These are phyloP conservation scores for Cherax destructor DNA, from an alignment of 1,140 invertebrate species.

Conservation along the genomic window DNA sequence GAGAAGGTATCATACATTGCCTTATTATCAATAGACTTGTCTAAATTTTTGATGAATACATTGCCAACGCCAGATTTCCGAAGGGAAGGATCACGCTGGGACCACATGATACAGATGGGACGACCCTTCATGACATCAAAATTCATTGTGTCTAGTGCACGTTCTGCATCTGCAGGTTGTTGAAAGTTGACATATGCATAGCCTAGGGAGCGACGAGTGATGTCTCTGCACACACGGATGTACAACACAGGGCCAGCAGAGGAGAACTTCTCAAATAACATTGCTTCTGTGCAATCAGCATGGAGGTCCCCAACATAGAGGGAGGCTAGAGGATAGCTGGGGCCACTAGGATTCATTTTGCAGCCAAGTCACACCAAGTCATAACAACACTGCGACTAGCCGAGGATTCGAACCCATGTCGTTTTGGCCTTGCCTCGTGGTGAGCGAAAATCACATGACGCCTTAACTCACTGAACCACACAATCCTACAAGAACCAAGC, in stretches of 20 bases:
- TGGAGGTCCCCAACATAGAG: slow-evolving; percentile 99
- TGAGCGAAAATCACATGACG: no score
- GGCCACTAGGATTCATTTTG: slow-evolving; percentile 68
- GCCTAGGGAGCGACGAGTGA: slow-evolving; percentile 96
- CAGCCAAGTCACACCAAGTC: slow-evolving; percentile 75
- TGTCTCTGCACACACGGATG: slow-evolving; percentile 98
- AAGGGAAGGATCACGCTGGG: slow-evolving; percentile 98
- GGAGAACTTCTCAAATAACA: slow-evolving; percentile 99
- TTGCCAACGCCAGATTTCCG: slow-evolving; percentile 99
- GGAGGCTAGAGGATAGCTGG: slow-evolving; percentile 96
- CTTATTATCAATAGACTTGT: slow-evolving; percentile 99
- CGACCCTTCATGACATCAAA: slow-evolving; percentile 98
- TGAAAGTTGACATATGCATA: slow-evolving; percentile 99
- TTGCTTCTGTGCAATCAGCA: slow-evolving; percentile 98
- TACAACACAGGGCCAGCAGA: slow-evolving; percentile 97
- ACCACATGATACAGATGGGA: slow-evolving; percentile 99
- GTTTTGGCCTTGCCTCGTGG: no score
- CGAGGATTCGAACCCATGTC: no score
- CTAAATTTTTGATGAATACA: slow-evolving; percentile 99
- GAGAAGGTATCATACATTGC: slow-evolving; percentile 99
- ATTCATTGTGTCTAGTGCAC: slow-evolving; percentile 99
- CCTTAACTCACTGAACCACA: no score
- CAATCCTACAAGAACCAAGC: no score
- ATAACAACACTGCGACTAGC: not conserved
- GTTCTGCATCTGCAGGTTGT: slow-evolving; percentile 98